A percentile compares a stretch with the other conserved stretches of the same genome.
Evolutionary conservation across 1,140 invertebrate genomes (phyloP).

Genomic region (Habropoda laboriosa): DNA sequence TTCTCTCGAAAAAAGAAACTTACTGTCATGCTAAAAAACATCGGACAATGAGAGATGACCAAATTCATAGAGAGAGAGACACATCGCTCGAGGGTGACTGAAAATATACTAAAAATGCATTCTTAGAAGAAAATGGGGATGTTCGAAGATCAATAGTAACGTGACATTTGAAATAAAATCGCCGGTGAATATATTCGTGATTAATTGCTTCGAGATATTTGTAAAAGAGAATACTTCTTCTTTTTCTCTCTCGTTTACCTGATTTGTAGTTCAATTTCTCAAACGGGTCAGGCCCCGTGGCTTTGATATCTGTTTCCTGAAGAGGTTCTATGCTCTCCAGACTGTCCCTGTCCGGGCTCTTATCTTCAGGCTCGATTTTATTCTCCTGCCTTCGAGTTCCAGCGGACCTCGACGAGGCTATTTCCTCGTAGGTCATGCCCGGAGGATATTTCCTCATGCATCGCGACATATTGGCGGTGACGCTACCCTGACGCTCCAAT

Average conservation of each 20-base stretch:
- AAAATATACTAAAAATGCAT: background rate
- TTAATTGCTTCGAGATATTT: background rate
- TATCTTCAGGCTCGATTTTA: slow-evolving; percentile 60
- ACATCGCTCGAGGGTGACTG: background rate
- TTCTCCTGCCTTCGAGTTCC: slow-evolving; percentile 63
- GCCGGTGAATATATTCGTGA: no score
- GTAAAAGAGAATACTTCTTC: background rate
- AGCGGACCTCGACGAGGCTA: slow-evolving; percentile 74
- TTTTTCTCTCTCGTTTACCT: slow-evolving; percentile 76
- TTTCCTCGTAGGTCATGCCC: slow-evolving; percentile 80
- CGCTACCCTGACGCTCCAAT: slow-evolving; percentile 76
- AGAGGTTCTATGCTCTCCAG: slow-evolving; percentile 78
- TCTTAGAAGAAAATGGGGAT: background rate
- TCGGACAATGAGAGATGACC: background rate
- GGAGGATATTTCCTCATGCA: slow-evolving; percentile 73
- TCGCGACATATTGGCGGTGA: slow-evolving; percentile 64
- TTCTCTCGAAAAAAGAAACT: background rate
- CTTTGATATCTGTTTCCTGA: slow-evolving; percentile 80
- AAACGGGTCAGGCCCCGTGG: slow-evolving; percentile 82
- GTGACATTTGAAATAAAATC: no score
- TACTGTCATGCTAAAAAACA: background rate
- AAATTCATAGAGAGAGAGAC: background rate
- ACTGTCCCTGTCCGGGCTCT: slow-evolving; percentile 76
- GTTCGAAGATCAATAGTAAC: background rate
- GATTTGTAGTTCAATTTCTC: slow-evolving; percentile 82